Conservation (phyloP, 92 coral and sea anemone genomes). For the Zoanthus gigantus region DNA sequence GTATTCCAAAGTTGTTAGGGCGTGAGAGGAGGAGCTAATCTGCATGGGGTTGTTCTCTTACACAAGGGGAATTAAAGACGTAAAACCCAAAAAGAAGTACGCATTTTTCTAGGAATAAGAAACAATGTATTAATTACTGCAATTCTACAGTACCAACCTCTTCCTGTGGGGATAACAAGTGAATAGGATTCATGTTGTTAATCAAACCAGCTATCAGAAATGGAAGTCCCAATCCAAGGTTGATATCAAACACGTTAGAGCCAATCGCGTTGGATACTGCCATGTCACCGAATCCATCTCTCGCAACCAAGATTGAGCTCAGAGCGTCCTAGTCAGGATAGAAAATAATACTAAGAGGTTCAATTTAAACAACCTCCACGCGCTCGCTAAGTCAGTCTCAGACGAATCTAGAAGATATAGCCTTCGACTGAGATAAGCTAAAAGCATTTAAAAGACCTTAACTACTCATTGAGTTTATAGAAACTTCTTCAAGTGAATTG, state of each 20-base stretch:
- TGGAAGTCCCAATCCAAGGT: conserved; percentile 97
- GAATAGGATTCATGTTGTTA: conserved; percentile 85
- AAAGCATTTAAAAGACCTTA: too few species aligned
- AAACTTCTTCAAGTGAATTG: too few species aligned
- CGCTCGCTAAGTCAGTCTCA: too few species aligned
- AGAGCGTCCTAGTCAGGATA: conserved; percentile 83
- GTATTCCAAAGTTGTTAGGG: too few species aligned
- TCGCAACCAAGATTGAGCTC: conserved; percentile 96
- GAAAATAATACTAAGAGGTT: neutral
- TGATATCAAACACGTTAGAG: conserved; percentile 98
- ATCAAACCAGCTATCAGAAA: conserved; percentile 87
- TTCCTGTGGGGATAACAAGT: conserved; percentile 75
- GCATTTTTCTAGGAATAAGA: neutral
- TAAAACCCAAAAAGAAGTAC: neutral
- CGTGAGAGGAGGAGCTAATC: too few species aligned
- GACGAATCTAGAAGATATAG: too few species aligned
- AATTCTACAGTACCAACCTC: conserved; percentile 62
- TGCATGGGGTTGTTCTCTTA: too few species aligned
- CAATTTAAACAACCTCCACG: neutral
- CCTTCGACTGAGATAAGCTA: too few species aligned
- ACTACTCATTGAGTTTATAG: too few species aligned
- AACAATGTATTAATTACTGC: neutral
- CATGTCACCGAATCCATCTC: conserved; percentile 99
- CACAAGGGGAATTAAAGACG: too few species aligned
- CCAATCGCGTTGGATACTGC: conserved; percentile 99